Percentiles rank a stretch among this genome's conserved stretches.
Conservation (phyloP, 2,888 invertebrate genomes). For the Limnephilus auricula region DNA sequence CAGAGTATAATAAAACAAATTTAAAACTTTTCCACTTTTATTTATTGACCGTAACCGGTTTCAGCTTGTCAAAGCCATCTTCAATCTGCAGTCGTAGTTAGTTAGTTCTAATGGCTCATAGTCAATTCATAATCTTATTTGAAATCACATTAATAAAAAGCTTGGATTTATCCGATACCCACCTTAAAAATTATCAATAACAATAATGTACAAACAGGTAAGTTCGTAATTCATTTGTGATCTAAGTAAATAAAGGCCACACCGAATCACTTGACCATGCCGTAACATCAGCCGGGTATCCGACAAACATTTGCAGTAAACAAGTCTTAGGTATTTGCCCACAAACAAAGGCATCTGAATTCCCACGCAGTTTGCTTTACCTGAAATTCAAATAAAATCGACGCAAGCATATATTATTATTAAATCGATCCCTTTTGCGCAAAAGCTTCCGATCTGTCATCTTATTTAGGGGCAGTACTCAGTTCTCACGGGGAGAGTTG, state of each 20-base stretch:
- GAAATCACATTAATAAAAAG: neutral
- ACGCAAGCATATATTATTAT: conserved; percentile 10
- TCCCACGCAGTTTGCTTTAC: conserved; percentile 58
- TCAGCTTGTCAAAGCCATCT: too few species aligned
- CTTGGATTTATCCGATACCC: neutral
- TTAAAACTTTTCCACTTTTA: too few species aligned
- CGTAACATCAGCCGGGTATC: conserved; percentile 8
- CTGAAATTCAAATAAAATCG: conserved; percentile 22
- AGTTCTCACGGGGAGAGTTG: conserved; percentile 18
- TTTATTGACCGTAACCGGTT: too few species aligned
- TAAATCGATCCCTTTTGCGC: conserved; percentile 59
- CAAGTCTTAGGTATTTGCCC: conserved; percentile 36
- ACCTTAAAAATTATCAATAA: neutral
- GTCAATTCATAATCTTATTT: neutral
- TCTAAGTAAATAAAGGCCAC: conserved; percentile 13
- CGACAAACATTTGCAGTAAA: conserved; percentile 45
- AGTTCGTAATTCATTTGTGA: neutral
- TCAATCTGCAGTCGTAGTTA: too few species aligned
- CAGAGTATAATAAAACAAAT: too few species aligned
- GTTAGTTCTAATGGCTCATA: too few species aligned
- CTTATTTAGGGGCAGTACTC: conserved; percentile 21
- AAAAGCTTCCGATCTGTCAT: conserved; percentile 53
- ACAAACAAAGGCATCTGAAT: conserved; percentile 37
- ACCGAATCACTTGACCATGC: conserved; percentile 13
- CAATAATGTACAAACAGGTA: neutral